Evolutionary conservation across 2,888 invertebrate species (phyloP), one percentile per base, ranked within the genome.

Genomic region (Leptura quadrifasciata): DNA sequence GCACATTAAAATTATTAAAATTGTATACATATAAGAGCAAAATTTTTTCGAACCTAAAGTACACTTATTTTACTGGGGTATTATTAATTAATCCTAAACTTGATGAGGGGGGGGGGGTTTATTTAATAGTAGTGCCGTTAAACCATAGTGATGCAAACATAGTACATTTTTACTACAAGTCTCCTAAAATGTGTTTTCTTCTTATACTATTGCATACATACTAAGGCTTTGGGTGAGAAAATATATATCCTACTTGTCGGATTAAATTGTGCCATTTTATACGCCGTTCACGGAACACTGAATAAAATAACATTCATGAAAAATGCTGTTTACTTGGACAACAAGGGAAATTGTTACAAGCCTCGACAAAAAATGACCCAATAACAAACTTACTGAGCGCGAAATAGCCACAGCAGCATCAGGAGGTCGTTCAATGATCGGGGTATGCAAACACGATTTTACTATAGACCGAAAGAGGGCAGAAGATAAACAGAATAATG

Each of bases 361-460:
- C 58, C 12, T 47, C 15, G 58, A 24, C 47, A 70, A 70, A 70
- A 70, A 70, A 70, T 70, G 60, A 60, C 70, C 60, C 58, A 60
- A 70, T 70, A 60, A 61, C 70, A 47, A 70, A 60, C 52, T 70
- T 17, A 60, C 31, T 15, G 39, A 27, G 70, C 70, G 70, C 10
- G 70, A 70, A 60, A 70, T 70, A 61, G 70, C 60, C 58, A 39
- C 12, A 60, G 70, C 24, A 21, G 47, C 39, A 35, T 18, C n/a
- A 47, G 58, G 57, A 55, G n/a, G 68, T 31, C 18, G 17, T 27
- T 24, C 10, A 52, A 54, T 54, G 65, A 18, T 31, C 55, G 18
- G 54, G 57, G 35, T 68, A 68, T 68, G 68, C 57, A 68, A 68
- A 68, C 68, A 35, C 15, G 63, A 31, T 18, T 20, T 8, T 31